These are phyloP conservation scores for Vireo griseus DNA, from an alignment of 2,797 vertebrate genomes.

Conservation along the genomic window DNA sequence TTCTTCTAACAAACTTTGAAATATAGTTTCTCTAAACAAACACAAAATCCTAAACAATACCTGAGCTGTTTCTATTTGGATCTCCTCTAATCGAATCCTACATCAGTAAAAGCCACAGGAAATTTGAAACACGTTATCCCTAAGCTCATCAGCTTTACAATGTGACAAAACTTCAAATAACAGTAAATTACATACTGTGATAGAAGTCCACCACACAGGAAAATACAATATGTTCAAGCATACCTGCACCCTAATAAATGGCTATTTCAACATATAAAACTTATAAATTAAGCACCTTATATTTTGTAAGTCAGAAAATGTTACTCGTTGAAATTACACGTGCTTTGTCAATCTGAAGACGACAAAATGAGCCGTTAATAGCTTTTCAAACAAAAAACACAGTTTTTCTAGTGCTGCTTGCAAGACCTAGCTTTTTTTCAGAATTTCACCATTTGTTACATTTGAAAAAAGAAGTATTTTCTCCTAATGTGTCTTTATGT, in stretches of 20 bases:
- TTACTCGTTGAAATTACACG: neutral
- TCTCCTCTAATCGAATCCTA: neutral
- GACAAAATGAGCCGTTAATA: neutral
- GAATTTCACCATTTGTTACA: neutral
- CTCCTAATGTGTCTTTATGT: neutral
- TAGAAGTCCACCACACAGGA: neutral
- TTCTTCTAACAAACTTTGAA: neutral
- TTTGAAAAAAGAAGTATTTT: neutral
- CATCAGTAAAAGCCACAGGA: neutral
- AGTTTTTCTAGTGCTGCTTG: neutral
- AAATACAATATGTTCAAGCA: neutral
- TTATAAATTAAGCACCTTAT: neutral
- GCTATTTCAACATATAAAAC: neutral
- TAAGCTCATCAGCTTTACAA: neutral
- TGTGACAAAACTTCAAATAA: neutral
- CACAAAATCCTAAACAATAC: neutral
- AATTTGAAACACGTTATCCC: neutral
- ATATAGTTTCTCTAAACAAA: neutral
- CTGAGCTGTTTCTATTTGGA: neutral
- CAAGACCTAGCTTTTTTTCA: neutral
- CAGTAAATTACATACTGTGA: neutral
- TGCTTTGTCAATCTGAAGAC: neutral
- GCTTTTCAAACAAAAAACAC: neutral
- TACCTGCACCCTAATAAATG: neutral
- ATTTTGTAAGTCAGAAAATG: neutral